Evolutionary conservation across 2,797 vertebrate genomes (phyloP), one percentile per base, ranked within the genome.

Genomic region (Choloepus didactylus): DNA sequence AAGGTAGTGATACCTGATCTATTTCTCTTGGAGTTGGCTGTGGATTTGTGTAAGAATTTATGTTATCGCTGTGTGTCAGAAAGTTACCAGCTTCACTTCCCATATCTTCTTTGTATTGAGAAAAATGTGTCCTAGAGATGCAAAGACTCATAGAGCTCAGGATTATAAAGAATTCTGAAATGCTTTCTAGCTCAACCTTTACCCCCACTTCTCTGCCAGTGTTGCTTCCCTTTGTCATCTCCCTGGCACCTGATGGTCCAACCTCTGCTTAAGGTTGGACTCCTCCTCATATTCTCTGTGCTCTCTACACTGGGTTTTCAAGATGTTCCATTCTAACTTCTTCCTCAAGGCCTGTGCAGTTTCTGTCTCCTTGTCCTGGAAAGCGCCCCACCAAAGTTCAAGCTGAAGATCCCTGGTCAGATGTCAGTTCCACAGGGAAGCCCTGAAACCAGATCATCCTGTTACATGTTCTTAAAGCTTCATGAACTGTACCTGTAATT

Each of bases 1-100:
- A 99, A 99, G 99, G 99, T 99, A 98, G 91, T 1, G 60, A 60
- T 18, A 27, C 77, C 66, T 46, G 51, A 9, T 56, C 75, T 60
- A 6, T 64, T 72, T 80, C 56, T 73, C 54, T 10, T 85, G 21
- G 44, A 25, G 25, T 64, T 51, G 21, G 16, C 72, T 82, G 23
- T 66, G 77, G 31, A 69, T 72, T 75, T 70, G 25, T 76, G 2
- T 72, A 29, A 84, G 51, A 62, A 9, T n/a, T 51, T 73, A 23
- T 51, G 35, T 92, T 79, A 9, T 10, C 31, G 29, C 9, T 2
- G 16, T 56, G 9, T 59, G 19, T 60, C 66, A 77, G 38, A 60
- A 10, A 64, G 60, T 69, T 76, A n/a, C 27, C n/a, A 35, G 1
- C 31, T 75, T 92, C 6, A n/a, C 16, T 60, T 73, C 64, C 66